These are phyloP conservation scores for Macquaria australasica DNA, from an alignment of 2,113 vertebrate species.

Conservation along the genomic window DNA sequence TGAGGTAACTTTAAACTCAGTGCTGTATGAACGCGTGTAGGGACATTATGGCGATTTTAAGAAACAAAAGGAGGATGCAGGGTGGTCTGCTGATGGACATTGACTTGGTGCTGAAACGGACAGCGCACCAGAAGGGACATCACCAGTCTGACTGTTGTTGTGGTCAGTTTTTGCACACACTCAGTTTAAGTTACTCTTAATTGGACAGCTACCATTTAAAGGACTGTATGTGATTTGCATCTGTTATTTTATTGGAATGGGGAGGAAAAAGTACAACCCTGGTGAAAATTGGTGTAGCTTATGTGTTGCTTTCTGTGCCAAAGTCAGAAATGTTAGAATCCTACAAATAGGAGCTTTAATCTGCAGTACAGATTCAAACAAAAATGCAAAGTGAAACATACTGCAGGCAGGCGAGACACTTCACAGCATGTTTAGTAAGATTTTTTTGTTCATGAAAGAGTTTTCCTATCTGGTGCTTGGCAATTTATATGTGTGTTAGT, in stretches of 20 bases:
- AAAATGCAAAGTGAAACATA: conserved; percentile 15
- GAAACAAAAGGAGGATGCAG: background rate
- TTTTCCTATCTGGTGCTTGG: conserved; percentile 11
- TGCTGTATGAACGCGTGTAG: too few relatives aligned
- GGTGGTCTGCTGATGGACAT: conserved; percentile 34
- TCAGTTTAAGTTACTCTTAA: background rate
- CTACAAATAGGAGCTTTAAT: conserved; percentile 7
- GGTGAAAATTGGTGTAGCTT: background rate
- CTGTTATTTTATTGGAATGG: background rate
- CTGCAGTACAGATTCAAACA: background rate
- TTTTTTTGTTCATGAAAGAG: conserved; percentile 32
- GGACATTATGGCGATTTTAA: background rate
- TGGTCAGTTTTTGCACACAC: background rate
- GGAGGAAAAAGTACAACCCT: background rate
- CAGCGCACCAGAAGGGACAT: conserved; percentile 19
- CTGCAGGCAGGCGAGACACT: conserved; percentile 1
- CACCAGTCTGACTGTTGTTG: background rate
- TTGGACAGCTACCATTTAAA: background rate
- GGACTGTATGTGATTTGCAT: background rate
- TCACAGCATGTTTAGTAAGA: conserved; percentile 19
- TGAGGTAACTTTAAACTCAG: background rate
- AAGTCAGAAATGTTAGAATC: background rate
- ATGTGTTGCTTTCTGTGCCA: conserved; percentile 1
- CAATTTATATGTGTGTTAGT: conserved; percentile 6
- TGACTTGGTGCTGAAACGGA: conserved; percentile 71